Evolutionary conservation across 2,888 invertebrate species (phyloP), one percentile per base, ranked within the genome.

Genomic region (Acanthosepion esculentum): DNA sequence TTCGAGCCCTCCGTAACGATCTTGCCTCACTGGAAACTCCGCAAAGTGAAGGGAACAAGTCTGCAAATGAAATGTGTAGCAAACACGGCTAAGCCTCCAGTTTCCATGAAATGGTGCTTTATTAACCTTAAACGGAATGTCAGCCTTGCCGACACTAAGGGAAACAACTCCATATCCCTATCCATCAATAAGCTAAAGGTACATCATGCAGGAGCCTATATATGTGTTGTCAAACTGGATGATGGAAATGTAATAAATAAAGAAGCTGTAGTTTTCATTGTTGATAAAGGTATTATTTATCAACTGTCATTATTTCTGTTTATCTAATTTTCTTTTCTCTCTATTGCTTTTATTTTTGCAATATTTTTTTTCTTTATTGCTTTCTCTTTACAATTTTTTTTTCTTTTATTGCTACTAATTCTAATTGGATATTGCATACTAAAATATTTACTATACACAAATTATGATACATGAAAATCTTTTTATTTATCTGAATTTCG

Each of bases 141-240:
- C 55, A 55, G n/a, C 29, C 33, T 94, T 48, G 64, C 55, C 20
- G 33, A 26, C 59, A 64, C 33, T 26, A 94, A 59, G 64, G 55
- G 55, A 55, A 64, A 94, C 59, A 48, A 94, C 94, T 94, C 94
- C 48, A 55, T 94, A 29, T 55, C 59, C 94, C 64, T 94, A 18
- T 55, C 53, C 29, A 94, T 94, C 94, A 64, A 94, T 48, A 64
- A 59, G 94, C 59, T 94, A 55, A 64, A 94, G 59, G 55, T 94
- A 55, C 48, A 48, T 48, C 53, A 94, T 41, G 94, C 94, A 26
- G 94, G 94, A 55, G 94, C 94, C 59, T 94, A 94, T 64, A 94
- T 94, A 94, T 94, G 94, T 93, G 93, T 93, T 93, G 93, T 92
- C 50, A 93, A 93, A 93, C 93, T 93, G 53, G 93, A 48, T 50